A percentile compares a stretch with the other conserved stretches of the same genome.
Evolutionary conservation across 1,140 invertebrate species (phyloP).

Genomic region (Scaptomyza graminum): DNA sequence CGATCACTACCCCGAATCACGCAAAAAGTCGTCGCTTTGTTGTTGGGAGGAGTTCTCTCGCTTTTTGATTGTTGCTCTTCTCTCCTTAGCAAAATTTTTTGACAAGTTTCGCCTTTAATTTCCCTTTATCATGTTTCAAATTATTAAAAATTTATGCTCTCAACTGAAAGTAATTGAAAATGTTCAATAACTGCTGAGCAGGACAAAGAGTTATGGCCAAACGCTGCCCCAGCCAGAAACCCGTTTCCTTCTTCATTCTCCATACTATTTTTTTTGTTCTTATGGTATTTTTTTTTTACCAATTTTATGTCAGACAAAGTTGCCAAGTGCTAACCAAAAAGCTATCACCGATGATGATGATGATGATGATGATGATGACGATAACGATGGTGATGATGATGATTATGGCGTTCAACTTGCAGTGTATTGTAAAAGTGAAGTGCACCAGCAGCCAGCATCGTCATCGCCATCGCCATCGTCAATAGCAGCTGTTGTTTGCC

Average conservation of each 20-base stretch:
- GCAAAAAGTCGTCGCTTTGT: slow-evolving; percentile 44
- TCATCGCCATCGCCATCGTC: slow-evolving; percentile 37
- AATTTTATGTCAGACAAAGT: slow-evolving; percentile 65
- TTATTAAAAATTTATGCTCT: slow-evolving; percentile 83
- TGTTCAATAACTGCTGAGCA: slow-evolving; percentile 81
- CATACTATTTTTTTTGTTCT: background rate
- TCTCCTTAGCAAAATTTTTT: slow-evolving; percentile 43
- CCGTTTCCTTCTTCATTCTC: background rate
- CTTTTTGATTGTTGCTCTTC: slow-evolving; percentile 28
- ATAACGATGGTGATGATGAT: slow-evolving; percentile 32
- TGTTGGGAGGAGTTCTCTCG: slow-evolving; percentile 12
- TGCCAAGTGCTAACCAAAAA: slow-evolving; percentile 70
- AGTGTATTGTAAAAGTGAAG: slow-evolving; percentile 63
- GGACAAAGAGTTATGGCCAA: slow-evolving; percentile 78
- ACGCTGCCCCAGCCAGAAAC: slow-evolving; percentile 21
- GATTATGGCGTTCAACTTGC: slow-evolving; percentile 65
- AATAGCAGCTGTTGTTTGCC: slow-evolving; percentile 31
- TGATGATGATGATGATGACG: slow-evolving; percentile 43
- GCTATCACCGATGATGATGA: slow-evolving; percentile 68
- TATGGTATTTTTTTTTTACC: slow-evolving; percentile 12
- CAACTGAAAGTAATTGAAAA: slow-evolving; percentile 83
- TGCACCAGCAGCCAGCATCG: slow-evolving; percentile 34
- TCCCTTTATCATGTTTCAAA: slow-evolving; percentile 83
- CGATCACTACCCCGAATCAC: background rate
- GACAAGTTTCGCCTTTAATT: slow-evolving; percentile 81